Evolutionary conservation across 2,113 vertebrate species (phyloP).

Genomic region (Aphyosemion australe): DNA sequence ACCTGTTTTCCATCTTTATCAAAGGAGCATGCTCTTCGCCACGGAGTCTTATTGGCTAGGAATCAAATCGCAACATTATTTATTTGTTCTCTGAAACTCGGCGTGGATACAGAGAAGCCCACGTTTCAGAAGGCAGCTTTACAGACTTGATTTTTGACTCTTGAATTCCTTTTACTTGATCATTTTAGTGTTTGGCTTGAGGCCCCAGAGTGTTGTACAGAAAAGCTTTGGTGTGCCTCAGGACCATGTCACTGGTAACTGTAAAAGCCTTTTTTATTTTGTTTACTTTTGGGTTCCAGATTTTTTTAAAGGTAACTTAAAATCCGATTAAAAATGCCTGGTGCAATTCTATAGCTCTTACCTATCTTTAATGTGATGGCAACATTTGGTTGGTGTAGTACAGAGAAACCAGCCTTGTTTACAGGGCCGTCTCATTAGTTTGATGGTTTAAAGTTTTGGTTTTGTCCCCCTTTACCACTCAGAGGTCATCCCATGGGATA

Average conservation of each 20-base stretch:
- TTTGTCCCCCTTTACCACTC: constrained; percentile 43
- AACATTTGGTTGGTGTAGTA: constrained; percentile 91
- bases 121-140: constrained; percentile 87
- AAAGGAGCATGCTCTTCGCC: constrained; percentile 60
- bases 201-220: constrained; percentile 87
- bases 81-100: constrained; percentile 88
- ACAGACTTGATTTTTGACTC: constrained; percentile 51
- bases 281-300: constrained; percentile 7
- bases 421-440: constrained; percentile 74
- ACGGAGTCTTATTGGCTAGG: constrained; percentile 74
- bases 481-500: constrained; percentile 66
- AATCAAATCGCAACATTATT: constrained; percentile 80
- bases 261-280: constrained; percentile 48
- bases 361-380: constrained; percentile 59
- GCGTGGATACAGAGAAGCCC: constrained; percentile 93
- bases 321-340: constrained; percentile 38
- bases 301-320: constrained; percentile 31
- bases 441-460: constrained; percentile 35
- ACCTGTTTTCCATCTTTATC: constrained; percentile 77
- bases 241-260: constrained; percentile 74
- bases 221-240: constrained; percentile 86
- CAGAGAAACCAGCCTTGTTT: constrained; percentile 97
- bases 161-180: constrained; percentile 73
- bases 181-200: constrained; percentile 79
- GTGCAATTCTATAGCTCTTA: constrained; percentile 55